These are phyloP conservation scores for Piaya cayana DNA, from an alignment of 2,113 vertebrate species.

Conservation along the genomic window DNA sequence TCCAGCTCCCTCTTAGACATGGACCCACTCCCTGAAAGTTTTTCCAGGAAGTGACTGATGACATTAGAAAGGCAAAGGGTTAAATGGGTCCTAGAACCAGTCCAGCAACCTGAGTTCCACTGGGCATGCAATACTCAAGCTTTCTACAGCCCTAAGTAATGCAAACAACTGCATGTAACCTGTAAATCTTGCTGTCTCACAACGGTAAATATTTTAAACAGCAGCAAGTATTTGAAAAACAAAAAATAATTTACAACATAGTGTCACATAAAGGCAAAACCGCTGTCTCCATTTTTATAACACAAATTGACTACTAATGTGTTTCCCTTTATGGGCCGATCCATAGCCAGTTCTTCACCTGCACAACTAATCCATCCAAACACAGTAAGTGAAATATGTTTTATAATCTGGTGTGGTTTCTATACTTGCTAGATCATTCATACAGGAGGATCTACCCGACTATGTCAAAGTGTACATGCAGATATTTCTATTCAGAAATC, in stretches of 20 bases:
- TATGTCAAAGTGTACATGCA: not conserved
- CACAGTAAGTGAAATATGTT: not conserved
- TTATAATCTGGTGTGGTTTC: not conserved
- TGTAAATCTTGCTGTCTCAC: not conserved
- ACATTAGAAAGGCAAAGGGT: not conserved
- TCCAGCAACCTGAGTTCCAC: not conserved
- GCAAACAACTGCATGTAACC: not conserved
- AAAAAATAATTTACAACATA: not conserved
- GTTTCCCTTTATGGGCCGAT: not conserved
- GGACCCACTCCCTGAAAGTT: not conserved
- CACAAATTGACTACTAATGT: not conserved
- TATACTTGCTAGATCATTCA: not conserved
- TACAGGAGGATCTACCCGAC: not conserved
- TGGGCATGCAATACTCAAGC: not conserved
- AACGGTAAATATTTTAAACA: not conserved
- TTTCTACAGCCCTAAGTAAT: not conserved
- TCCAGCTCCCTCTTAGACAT: too few relatives aligned
- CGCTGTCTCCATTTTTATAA: not conserved
- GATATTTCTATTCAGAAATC: not conserved
- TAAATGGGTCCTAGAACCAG: not conserved
- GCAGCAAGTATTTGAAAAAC: not conserved
- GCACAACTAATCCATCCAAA: not conserved
- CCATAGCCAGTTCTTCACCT: not conserved
- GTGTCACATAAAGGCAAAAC: not conserved
- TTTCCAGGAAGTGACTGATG: not conserved